Evolutionary conservation across 2,888 invertebrate genomes (phyloP).

Genomic region (Atethmia centrago): DNA sequence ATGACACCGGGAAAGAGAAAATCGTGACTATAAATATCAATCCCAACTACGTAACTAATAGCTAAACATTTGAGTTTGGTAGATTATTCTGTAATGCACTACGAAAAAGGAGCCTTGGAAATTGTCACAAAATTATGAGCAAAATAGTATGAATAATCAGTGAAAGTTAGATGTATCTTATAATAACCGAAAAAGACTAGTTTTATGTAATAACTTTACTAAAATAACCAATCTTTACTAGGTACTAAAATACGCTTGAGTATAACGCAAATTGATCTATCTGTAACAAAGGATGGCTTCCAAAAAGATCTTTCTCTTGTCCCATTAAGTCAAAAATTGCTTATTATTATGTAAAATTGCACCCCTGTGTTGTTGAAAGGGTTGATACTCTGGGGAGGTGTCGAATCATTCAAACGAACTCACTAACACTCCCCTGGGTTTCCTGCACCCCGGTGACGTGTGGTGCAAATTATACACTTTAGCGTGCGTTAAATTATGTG

Average conservation of each 20-base stretch:
- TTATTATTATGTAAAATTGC: constrained; percentile 78
- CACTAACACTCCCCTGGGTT: constrained; percentile 84
- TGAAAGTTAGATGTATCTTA: neutral
- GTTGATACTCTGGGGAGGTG: constrained; percentile 86
- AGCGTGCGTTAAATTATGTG: neutral
- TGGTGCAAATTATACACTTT: constrained; percentile 68
- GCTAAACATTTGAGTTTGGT: no score
- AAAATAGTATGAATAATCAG: neutral
- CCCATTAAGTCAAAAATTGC: constrained; percentile 48
- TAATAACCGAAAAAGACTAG: neutral
- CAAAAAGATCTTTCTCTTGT: neutral
- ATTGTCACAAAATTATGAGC: neutral
- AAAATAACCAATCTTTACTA: neutral
- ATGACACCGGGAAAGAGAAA: neutral
- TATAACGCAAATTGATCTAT: no score
- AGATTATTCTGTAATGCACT: neutral
- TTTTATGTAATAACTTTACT: neutral
- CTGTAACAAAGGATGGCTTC: neutral
- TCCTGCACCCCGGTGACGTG: constrained; percentile 77
- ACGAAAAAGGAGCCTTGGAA: neutral
- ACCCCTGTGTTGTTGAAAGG: constrained; percentile 80
- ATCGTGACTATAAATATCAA: neutral
- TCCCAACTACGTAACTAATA: neutral
- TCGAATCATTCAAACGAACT: constrained; percentile 88
- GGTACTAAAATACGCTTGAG: neutral